Base-by-base conservation (phyloP, 2,113 vertebrate species). In the Microcebus tavaratra region DNA sequence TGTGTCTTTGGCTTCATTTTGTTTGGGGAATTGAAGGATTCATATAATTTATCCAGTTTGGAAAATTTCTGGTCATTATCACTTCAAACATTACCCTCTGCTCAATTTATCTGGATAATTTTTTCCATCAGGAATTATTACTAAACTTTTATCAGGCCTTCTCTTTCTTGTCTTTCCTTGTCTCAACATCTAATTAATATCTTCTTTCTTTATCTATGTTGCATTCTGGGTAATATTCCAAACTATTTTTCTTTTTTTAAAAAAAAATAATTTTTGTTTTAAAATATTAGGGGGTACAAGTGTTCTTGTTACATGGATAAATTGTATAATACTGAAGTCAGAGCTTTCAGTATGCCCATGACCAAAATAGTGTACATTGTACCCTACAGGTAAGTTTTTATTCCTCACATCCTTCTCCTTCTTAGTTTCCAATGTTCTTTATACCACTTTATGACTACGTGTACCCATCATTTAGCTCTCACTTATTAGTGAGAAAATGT, bases 181-280 rank as follows among this genome's bases (percentile, higher is more conserved):
- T 86, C 7, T 59, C 55, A 86, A 72, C 0, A 76, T 61, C n/a
- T 81, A 50, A 65, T 67, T 94, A 34, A 12, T 83, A 68, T 87
- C 36, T 76, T 88, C 48, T 72, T 68, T 70, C 50, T 53, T 94
- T 95, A 20, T 92, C 18, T 88, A 45, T 59, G 5, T 70, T 94
- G 29, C 5, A 70, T 83, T 70, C 68, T 92, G 36, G 3, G 5
- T 79, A 87, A 68, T 88, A 50, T 72, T 94, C n/a, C 90, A 97
- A 91, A 91, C 27, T 36, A 36, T 81, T 89, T 96, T 87, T 10
- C 6, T 61, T 61, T 61, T 61, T 29, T 12, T 12, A 3, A 14
- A 50, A 29, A 61, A 63, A 63, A 63, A 27, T 29, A 63, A 63
- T 63, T 63, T 57, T 63, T 63, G 27, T 27, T 63, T 63, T 11